phyloP scores from a whole-genome alignment of 2,888 invertebrate genomes.

The Eledona agricola region DNA sequence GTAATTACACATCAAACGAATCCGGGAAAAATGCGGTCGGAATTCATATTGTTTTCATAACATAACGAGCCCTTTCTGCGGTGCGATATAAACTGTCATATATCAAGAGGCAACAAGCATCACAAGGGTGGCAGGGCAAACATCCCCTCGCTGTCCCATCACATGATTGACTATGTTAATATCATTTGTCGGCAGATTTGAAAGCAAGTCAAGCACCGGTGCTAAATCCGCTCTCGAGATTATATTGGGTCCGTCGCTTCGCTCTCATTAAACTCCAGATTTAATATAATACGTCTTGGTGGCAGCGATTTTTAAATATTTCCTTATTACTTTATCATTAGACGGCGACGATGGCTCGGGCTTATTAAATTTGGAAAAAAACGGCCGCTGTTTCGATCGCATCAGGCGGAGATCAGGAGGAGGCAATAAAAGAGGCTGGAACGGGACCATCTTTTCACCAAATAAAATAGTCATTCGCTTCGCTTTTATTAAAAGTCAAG shows the following conservation, averaged over 20 bases:
- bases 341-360: slow-evolving; percentile 13
- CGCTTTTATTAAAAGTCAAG: slow-evolving; percentile 61
- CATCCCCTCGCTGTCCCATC: slow-evolving; percentile 47
- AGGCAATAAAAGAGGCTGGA: slow-evolving; percentile 47
- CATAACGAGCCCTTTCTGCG: slow-evolving; percentile 57
- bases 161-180: slow-evolving; percentile 63
- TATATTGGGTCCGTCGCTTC: slow-evolving; percentile 46
- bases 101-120: slow-evolving; percentile 58
- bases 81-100: slow-evolving; percentile 53
- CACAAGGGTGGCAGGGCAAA: slow-evolving; percentile 43
- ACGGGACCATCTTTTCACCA: slow-evolving; percentile 45
- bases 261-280: slow-evolving; percentile 33
- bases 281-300: slow-evolving; percentile 28
- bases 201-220: slow-evolving; percentile 56
- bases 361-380: slow-evolving; percentile 15
- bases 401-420: slow-evolving; percentile 48
- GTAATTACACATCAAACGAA: slow-evolving; percentile 64
- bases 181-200: slow-evolving; percentile 57
- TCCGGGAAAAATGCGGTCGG: slow-evolving; percentile 62
- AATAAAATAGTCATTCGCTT: slow-evolving; percentile 60
- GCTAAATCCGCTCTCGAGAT: slow-evolving; percentile 54
- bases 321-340: slow-evolving; percentile 33
- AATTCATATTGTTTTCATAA: slow-evolving; percentile 65
- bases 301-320: slow-evolving; percentile 31
- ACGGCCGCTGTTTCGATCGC: slow-evolving; percentile 38